Conservation (phyloP, 1,140 invertebrate genomes). For the Sipha flava region DNA sequence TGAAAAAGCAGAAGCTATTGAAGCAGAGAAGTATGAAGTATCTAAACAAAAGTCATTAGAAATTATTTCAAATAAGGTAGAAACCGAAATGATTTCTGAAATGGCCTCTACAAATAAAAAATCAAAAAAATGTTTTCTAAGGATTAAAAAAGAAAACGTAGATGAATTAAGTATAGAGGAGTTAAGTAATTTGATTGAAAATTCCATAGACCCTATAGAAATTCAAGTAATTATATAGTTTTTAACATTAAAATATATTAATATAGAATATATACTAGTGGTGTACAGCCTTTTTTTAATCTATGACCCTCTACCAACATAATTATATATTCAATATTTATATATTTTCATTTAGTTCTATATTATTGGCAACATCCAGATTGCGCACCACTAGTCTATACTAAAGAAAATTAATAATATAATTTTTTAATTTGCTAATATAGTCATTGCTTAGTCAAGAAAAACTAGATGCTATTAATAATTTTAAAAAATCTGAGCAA, state of each 20-base stretch:
- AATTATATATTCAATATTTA: no score
- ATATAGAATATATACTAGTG: no score
- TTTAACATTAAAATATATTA: not conserved
- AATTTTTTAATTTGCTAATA: not conserved
- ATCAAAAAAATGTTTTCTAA: not conserved
- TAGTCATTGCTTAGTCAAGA: not conserved
- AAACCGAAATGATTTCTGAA: slow-evolving; percentile 1
- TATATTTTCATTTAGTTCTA: no score
- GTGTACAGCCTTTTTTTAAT: no score
- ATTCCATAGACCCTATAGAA: not conserved
- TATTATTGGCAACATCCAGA: no score
- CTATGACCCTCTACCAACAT: no score
- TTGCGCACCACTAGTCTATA: no score
- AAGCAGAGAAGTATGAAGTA: slow-evolving; percentile 8
- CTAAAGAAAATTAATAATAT: not conserved
- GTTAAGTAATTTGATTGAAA: not conserved
- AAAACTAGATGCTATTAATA: slow-evolving; percentile 2
- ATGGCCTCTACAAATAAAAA: not conserved
- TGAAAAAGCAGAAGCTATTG: slow-evolving; percentile 15
- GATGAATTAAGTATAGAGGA: slow-evolving; percentile 9
- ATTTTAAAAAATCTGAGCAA: slow-evolving; percentile 3
- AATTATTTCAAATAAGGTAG: slow-evolving; percentile 6
- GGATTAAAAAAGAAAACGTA: not conserved
- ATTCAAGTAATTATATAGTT: slow-evolving; percentile 21
- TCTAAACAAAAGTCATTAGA: slow-evolving; percentile 15